Evolutionary conservation across 2,113 vertebrate species (phyloP), one percentile per base, ranked within the genome.

Genomic region (Eleginops maclovinus): DNA sequence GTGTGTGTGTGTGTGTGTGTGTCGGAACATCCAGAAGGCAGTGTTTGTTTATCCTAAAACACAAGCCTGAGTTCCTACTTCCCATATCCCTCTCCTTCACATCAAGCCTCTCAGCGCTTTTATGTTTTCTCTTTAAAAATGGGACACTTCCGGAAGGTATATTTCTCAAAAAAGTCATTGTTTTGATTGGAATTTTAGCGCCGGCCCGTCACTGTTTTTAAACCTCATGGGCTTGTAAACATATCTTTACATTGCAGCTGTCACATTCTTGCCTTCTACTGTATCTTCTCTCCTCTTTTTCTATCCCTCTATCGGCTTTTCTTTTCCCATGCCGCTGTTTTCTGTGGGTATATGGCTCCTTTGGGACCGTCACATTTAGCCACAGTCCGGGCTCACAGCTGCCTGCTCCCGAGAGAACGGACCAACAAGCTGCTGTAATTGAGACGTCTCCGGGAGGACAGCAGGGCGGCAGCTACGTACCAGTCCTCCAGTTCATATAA

Each of bases 381-480:
- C 76, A 84, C 56, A 86, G 85, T 82, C 72, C 72, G 65, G 82
- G 21, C 79, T 79, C 73, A 72, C 87, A 90, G 87, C 86, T 86
- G 84, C 81, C 60, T 26, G 64, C 22, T 79, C 87, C 77, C 73
- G 54, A 41, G 88, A 74, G 85, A 86, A 22, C 6, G 31, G 31
- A 65, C 62, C 75, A 82, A 72, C 75, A 70, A 56, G 73, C 80
- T 77, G 69, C 16, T 72, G 84, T 70, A 88, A 90, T 63, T 79
- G 88, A 91, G 81, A 86, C 40, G 49, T 83, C 76, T 85, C 59
- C 40, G 66, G 50, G 63, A 82, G 44, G 77, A 87, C 66, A 71
- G 66, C 61, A 40, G 44, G 21, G 36, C 72, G 70, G 46, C 46
- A 31, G 61, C 41, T 46, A 54, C n/a, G 24, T 68, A 31, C 28